Evolutionary conservation across 2,888 invertebrate species (phyloP), one percentile per base, ranked within the genome.

Genomic region (Encarsia formosa): DNA sequence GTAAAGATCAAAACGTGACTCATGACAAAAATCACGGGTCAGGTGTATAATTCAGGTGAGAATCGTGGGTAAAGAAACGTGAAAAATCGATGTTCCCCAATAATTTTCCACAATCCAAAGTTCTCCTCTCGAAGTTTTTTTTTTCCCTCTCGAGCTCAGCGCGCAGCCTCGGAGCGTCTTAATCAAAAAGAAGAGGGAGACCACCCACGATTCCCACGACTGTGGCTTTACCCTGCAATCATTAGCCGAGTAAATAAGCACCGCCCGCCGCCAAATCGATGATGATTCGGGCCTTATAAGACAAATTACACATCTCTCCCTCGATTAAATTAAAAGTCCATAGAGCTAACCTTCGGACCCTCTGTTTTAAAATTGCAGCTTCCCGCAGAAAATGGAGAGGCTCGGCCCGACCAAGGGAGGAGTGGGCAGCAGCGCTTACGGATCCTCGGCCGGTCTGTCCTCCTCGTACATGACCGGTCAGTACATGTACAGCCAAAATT

Each of bases 371-470:
- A n/a, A 13, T 61, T 60, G 4, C 66, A 73, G 73, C 61, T 73
- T 73, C 53, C 72, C 73, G 50, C 70, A 70, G 51, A 74, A 74
- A 59, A 68, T 73, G 66, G 74, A 74, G 51, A 67, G 73, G 55
- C 67, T 68, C 24, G 57, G 53, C 19, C 22, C 67, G 59, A 67
- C 67, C 40, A 66, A 63, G 61, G 63, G 66, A 52, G 69, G 67
- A 22, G 68, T 67, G 34, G 68, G 68, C 52, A 26, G 49, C n/a
- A 23, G 48, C 4, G 69, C 69, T 23, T 64, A 65, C 9, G 72
- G n/a, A n/a, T n/a, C 71, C 51, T 70, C 72, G 16, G 65, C 71
- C 34, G 43, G 34, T 3, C 67, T 73, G 42, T 71, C 73, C 40
- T 65, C 72, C 15, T 73, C 73, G 39, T 73, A 73, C 61, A 67